Conservation (phyloP, 2,797 vertebrate species). For the Sebastes diploproa region DNA sequence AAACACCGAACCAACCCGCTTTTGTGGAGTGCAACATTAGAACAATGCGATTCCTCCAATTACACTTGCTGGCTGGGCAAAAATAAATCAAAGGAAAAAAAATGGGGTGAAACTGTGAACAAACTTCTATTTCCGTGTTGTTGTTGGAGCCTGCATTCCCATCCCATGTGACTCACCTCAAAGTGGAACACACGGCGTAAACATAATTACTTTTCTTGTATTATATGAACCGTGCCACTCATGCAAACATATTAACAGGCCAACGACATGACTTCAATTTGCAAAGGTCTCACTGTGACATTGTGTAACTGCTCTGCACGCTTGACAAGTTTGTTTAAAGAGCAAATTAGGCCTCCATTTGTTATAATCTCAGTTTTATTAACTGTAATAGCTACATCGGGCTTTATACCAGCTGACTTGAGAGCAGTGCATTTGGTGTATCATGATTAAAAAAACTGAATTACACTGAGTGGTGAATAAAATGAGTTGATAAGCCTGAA, state of each 20-base stretch:
- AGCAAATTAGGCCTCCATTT: constrained; percentile 26
- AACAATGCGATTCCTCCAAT: constrained; percentile 39
- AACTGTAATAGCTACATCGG: constrained; percentile 14
- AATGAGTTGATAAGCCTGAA: constrained; percentile 21
- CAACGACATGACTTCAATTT: constrained; percentile 50
- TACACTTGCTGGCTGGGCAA: constrained; percentile 50
- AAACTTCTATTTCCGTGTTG: constrained; percentile 65
- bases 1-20: constrained; percentile 2
- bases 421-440: constrained; percentile 21
- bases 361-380: constrained; percentile 37
- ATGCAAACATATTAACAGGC: constrained; percentile 40
- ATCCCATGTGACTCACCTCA: constrained; percentile 62
- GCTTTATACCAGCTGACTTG: constrained; percentile 11
- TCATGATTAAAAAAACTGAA: constrained; percentile 41
- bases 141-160: constrained; percentile 29
- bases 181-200: constrained; percentile 46
- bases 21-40: constrained; percentile 16
- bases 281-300: constrained; percentile 30
- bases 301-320: constrained; percentile 4
- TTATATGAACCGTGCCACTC: constrained; percentile 23
- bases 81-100: constrained; percentile 64
- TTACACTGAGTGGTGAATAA: constrained; percentile 30
- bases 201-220: constrained; percentile 61
- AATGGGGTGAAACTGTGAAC: constrained; percentile 56
- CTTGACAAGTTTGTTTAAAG: constrained; percentile 29